A percentile compares a stretch with the other conserved stretches of the same genome.
These are phyloP conservation scores for Tyrophagus putrescentiae DNA, from an alignment of 1,140 invertebrate genomes.

Conservation along the genomic window DNA sequence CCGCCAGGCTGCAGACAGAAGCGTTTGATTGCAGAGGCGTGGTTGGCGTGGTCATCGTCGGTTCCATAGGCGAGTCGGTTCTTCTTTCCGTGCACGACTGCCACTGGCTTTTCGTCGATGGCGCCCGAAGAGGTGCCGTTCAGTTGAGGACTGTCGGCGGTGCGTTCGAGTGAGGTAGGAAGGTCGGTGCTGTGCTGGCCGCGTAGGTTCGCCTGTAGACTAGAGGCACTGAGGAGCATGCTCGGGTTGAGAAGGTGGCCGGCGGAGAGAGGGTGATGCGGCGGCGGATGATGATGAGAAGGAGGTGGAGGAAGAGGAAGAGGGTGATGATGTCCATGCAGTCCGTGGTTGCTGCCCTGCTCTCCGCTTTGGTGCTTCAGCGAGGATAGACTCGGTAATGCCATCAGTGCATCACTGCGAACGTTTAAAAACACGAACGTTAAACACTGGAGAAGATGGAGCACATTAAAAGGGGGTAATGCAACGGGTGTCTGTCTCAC, in stretches of 20 bases:
- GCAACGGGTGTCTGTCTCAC: too few relatives aligned
- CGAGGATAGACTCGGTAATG: conserved; percentile 15
- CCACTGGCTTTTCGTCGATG: conserved; percentile 15
- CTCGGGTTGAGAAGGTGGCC: too few relatives aligned
- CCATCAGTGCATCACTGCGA: conserved; percentile 22
- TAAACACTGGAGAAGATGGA: too few relatives aligned
- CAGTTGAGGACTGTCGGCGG: conserved; percentile 17
- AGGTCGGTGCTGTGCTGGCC: conserved; percentile 6
- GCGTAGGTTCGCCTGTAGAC: conserved; percentile 3
- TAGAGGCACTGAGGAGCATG: not conserved
- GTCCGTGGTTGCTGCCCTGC: not conserved
- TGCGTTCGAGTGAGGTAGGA: too few relatives aligned
- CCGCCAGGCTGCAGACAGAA: conserved; percentile 28
- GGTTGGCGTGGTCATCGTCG: conserved; percentile 25
- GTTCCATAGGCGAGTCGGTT: conserved; percentile 26
- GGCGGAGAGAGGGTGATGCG: too few relatives aligned
- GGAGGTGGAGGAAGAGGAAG: not conserved
- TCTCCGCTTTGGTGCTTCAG: conserved; percentile 17
- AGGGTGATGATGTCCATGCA: not conserved
- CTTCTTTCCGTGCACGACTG: conserved; percentile 27
- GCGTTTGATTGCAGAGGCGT: conserved; percentile 27
- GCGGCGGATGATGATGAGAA: not conserved
- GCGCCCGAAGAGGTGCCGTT: conserved; percentile 12
- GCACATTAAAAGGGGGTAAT: too few relatives aligned
- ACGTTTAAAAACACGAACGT: not conserved